A percentile compares a stretch with the other conserved stretches of the same genome.
These are phyloP conservation scores for Condylura cristata DNA, from an alignment of 2,113 vertebrate genomes.

Conservation along the genomic window DNA sequence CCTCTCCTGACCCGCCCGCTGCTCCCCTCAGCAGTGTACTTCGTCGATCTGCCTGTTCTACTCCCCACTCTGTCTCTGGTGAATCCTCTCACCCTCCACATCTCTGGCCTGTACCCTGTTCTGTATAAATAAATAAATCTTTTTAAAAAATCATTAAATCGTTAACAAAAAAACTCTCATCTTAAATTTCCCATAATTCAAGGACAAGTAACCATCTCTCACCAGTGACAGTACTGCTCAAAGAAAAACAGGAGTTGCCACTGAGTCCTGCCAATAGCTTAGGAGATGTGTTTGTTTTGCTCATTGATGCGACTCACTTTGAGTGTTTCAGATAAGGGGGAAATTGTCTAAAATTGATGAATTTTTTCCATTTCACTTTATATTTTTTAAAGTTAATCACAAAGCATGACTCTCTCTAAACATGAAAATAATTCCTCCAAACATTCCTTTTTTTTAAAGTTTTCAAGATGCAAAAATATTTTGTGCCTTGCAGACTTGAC, in stretches of 20 bases:
- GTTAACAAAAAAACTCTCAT: neutral
- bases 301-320: neutral
- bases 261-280: neutral
- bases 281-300: neutral
- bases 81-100: no score
- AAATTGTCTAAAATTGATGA: neutral
- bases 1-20: no score
- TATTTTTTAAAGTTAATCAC: neutral
- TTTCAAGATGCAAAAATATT: neutral
- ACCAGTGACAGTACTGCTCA: neutral
- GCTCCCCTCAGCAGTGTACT: no score
- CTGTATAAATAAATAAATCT: no score
- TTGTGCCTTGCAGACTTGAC: conserved; percentile 60
- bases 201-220: neutral
- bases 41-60: no score
- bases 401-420: neutral
- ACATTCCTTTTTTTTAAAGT: conserved; percentile 21
- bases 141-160: no score
- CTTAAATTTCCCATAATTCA: neutral
- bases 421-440: conserved; percentile 6
- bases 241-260: neutral
- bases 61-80: no score
- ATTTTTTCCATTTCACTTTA: neutral
- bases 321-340: neutral
- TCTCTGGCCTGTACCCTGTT: no score